Conservation (phyloP, 1,140 invertebrate species). For the Bombus fervidus region DNA sequence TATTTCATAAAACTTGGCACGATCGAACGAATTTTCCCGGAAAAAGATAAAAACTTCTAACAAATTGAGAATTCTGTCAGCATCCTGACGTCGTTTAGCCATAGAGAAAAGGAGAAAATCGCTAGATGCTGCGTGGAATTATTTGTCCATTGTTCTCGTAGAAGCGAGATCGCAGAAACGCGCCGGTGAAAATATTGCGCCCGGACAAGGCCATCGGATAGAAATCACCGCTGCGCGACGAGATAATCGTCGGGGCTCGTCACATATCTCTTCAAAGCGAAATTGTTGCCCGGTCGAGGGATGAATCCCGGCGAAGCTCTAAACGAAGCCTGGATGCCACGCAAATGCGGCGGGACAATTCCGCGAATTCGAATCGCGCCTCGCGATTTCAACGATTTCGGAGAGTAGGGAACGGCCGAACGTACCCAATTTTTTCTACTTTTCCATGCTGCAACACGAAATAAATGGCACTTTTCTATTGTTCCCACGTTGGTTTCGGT, state of each 20-base stretch:
- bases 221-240: slow-evolving; percentile 31
- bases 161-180: background rate
- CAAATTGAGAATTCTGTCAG: background rate
- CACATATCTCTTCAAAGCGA: slow-evolving; percentile 31
- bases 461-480: slow-evolving; percentile 1
- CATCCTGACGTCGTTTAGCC: background rate
- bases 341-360: background rate
- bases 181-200: background rate
- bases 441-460: background rate
- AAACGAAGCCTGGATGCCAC: background rate
- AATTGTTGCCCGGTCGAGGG: background rate
- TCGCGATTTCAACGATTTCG: background rate
- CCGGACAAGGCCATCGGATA: background rate
- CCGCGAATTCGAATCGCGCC: slow-evolving; percentile 13
- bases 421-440: background rate
- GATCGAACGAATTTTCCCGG: background rate
- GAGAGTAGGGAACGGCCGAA: background rate
- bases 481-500: background rate
- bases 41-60: background rate
- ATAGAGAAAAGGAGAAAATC: background rate
- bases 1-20: background rate
- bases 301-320: slow-evolving; percentile 16
- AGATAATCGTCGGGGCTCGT: slow-evolving; percentile 34
- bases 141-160: slow-evolving; percentile 9
- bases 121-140: background rate